phyloP scores from a whole-genome alignment of 1,140 invertebrate species.

The Drosophila biarmipes region DNA sequence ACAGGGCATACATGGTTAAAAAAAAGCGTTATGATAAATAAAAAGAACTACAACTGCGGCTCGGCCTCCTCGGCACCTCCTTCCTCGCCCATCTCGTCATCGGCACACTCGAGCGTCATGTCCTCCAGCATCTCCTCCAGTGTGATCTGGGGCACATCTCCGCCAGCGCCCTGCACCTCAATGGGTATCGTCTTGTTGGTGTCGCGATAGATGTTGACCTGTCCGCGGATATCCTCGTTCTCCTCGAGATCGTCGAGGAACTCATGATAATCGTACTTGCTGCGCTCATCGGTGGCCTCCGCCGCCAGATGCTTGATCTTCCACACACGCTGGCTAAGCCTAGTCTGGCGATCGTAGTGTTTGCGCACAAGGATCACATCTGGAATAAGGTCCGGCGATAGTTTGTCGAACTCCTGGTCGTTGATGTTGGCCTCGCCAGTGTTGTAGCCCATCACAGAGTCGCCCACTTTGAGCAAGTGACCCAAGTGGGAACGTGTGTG shows the following conservation, averaged over 20 bases:
- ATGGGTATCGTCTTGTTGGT: conserved; percentile 88
- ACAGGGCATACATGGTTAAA: conserved; percentile 34
- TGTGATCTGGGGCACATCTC: conserved; percentile 92
- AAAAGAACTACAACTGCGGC: conserved; percentile 48
- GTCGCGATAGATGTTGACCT: conserved; percentile 97
- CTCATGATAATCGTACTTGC: conserved; percentile 93
- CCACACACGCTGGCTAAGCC: conserved; percentile 93
- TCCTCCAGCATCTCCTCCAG: conserved; percentile 99
- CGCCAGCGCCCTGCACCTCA: conserved; percentile 87
- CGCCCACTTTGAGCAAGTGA: conserved; percentile 96
- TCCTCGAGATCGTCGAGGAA: conserved; percentile 99
- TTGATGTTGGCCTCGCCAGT: conserved; percentile 96
- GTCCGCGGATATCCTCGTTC: conserved; percentile 93
- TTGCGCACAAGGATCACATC: conserved; percentile 98
- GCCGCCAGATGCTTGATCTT: conserved; percentile 94
- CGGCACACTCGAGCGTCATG: conserved; percentile 89
- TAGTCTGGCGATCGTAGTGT: conserved; percentile 89
- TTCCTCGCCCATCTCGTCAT: conserved; percentile 88
- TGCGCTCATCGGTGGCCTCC: conserved; percentile 88
- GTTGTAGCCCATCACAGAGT: conserved; percentile 97
- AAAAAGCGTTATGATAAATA: conserved; percentile 24
- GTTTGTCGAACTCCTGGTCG: conserved; percentile 93
- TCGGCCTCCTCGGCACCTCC: conserved; percentile 29
- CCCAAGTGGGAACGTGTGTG: conserved; percentile 97
- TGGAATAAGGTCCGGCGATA: conserved; percentile 90